These are phyloP conservation scores for Ectobius pallidus DNA, from an alignment of 2,888 invertebrate genomes.

Conservation along the genomic window DNA sequence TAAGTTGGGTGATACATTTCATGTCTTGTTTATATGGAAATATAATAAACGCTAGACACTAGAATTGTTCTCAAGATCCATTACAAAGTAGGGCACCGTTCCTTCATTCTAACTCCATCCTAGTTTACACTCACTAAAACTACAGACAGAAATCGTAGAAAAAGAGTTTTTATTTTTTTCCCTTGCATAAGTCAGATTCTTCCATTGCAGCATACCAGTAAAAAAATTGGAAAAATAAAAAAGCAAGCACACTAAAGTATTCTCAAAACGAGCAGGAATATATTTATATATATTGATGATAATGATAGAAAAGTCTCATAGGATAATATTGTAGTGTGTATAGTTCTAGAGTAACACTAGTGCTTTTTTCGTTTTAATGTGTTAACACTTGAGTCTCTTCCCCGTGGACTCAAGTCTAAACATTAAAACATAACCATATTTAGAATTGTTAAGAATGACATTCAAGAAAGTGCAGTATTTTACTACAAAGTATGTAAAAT, in stretches of 20 bases:
- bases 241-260: constrained; percentile 26
- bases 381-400: constrained; percentile 41
- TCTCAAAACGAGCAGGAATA: constrained; percentile 21
- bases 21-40: constrained; percentile 29
- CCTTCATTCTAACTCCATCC: background rate
- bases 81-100: constrained; percentile 1
- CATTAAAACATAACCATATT: constrained; percentile 28
- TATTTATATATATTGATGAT: constrained; percentile 14
- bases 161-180: constrained; percentile 16
- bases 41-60: constrained; percentile 29
- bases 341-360: background rate
- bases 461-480: constrained; percentile 28
- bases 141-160: constrained; percentile 35
- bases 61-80: constrained; percentile 23
- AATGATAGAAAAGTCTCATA: constrained; percentile 24
- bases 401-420: constrained; percentile 40
- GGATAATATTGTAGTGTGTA: background rate
- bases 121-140: background rate
- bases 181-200: background rate
- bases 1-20: constrained; percentile 37
- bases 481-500: constrained; percentile 27
- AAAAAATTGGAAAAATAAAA: constrained; percentile 25
- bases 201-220: constrained; percentile 16
- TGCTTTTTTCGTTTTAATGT: constrained; percentile 25
- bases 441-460: constrained; percentile 28